phyloP scores from a whole-genome alignment of 2,888 invertebrate species.

The Pseudococcus jackbeardsleyi region DNA sequence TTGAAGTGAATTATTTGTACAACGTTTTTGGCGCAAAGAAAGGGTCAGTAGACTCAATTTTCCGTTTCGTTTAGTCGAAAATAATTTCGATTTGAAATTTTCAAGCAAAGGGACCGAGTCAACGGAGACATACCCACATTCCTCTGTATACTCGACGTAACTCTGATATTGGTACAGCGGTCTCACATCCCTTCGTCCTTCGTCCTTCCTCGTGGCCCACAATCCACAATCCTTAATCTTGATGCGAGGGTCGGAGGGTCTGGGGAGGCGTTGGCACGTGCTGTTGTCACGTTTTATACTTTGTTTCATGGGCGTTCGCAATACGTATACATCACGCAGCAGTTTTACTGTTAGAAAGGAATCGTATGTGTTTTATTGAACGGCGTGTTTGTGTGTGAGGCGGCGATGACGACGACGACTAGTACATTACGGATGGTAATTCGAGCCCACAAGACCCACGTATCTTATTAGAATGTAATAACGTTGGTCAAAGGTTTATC shows the following conservation, averaged over 20 bases:
- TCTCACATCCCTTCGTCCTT: background rate
- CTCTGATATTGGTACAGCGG: background rate
- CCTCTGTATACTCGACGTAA: background rate
- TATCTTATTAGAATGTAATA: slow-evolving; percentile 32
- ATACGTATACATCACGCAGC: background rate
- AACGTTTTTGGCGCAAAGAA: too few relatives aligned
- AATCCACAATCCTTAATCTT: background rate
- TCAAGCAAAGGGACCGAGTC: background rate
- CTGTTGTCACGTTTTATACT: slow-evolving; percentile 18
- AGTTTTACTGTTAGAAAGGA: background rate
- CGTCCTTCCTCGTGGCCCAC: too few relatives aligned
- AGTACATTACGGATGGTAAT: slow-evolving; percentile 13
- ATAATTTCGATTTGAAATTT: slow-evolving; percentile 18
- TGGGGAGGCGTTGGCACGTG: background rate
- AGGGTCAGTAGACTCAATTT: background rate
- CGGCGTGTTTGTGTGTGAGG: background rate
- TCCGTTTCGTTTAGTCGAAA: background rate
- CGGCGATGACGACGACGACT: background rate
- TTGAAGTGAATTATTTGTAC: too few relatives aligned
- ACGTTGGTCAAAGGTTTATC: background rate
- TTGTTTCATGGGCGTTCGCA: background rate
- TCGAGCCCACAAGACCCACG: background rate
- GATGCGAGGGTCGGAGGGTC: background rate
- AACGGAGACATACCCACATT: background rate
- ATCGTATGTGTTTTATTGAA: background rate